Base-by-base conservation (phyloP, 2,113 vertebrate species). In the Quiscalus mexicanus region DNA sequence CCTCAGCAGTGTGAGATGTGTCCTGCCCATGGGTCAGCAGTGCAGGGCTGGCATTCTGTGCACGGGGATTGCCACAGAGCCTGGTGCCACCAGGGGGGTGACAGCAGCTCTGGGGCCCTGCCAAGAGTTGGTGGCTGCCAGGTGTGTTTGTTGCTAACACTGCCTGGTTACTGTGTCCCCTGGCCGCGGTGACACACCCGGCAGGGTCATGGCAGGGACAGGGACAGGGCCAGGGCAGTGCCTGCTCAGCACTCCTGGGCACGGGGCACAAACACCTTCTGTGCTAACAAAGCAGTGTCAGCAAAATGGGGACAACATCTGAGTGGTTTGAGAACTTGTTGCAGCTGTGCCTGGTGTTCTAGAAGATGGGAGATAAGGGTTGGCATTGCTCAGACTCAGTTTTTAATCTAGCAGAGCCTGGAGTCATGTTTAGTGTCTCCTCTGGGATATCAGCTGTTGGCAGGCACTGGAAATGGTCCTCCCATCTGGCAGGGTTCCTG, bases 181-280 rank as follows among this genome's bases (percentile, higher is more conserved):
- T 87, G 47, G 16, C 55, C 7, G 10, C 2, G 3, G 59, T 31
- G 80, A 23, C 58, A 44, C 44, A 7, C 5, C n/a, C 8, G 6
- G 1, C 41, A 16, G 76, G 63, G 74, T 60, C n/a, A 1, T 2
- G 27, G 12, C n/a, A 33, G 2, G 1, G n/a, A 7, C 5, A 49
- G 2, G 1, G n/a, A 7, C 5, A 49, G 80, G 49, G 59, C 1
- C 18, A 33, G 56, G 67, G 28, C 83, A 59, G 14, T 12, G 79
- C 35, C 15, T 13, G 70, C 63, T 69, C 55, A 47, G 87, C 62
- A 3, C 52, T 52, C 21, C 52, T 16, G 35, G 42, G 41, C 62
- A 39, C 30, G 5, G 24, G 25, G 18, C 45, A 70, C 65, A 27
- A 25, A 35, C 12, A 4, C 22, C 56, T 76, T 7, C 33, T 62